These are phyloP conservation scores for Ochotona curzoniae DNA, from an alignment of 2,113 vertebrate genomes.

Conservation along the genomic window DNA sequence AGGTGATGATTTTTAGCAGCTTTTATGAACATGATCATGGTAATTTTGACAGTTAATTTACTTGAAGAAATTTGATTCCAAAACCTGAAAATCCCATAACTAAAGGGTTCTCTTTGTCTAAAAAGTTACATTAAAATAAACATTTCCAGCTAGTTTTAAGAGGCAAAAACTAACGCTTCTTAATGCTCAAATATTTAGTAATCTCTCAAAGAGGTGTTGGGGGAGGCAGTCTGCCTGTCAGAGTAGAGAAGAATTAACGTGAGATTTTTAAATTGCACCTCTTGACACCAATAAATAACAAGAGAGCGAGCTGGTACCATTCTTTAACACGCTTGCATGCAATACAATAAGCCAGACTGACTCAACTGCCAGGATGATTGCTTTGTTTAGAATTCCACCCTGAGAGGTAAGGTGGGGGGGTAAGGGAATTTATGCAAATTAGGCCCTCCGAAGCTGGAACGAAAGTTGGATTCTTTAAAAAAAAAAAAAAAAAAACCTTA, in stretches of 20 bases:
- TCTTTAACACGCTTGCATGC: slow-evolving; percentile 56
- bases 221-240: slow-evolving; percentile 65
- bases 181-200: slow-evolving; percentile 76
- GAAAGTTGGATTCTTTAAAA: slow-evolving; percentile 25
- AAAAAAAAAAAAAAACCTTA: slow-evolving; percentile 16
- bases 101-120: slow-evolving; percentile 70
- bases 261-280: slow-evolving; percentile 77
- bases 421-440: slow-evolving; percentile 70
- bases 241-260: slow-evolving; percentile 52
- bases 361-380: slow-evolving; percentile 75
- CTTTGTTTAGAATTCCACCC: slow-evolving; percentile 78
- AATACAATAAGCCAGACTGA: slow-evolving; percentile 77
- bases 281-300: slow-evolving; percentile 77
- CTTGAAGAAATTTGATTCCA: slow-evolving; percentile 61
- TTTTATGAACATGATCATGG: slow-evolving; percentile 72
- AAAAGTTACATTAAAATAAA: slow-evolving; percentile 69
- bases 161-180: slow-evolving; percentile 62
- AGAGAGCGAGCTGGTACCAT: slow-evolving; percentile 60
- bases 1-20: slow-evolving; percentile 75
- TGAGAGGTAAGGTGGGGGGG: slow-evolving; percentile 62
- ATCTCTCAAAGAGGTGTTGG: slow-evolving; percentile 12
- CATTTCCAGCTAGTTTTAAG: slow-evolving; percentile 65
- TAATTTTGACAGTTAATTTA: slow-evolving; percentile 75
- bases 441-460: slow-evolving; percentile 41
- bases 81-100: slow-evolving; percentile 59